phyloP scores from a whole-genome alignment of 2,888 invertebrate genomes.

The Elmis aenea region DNA sequence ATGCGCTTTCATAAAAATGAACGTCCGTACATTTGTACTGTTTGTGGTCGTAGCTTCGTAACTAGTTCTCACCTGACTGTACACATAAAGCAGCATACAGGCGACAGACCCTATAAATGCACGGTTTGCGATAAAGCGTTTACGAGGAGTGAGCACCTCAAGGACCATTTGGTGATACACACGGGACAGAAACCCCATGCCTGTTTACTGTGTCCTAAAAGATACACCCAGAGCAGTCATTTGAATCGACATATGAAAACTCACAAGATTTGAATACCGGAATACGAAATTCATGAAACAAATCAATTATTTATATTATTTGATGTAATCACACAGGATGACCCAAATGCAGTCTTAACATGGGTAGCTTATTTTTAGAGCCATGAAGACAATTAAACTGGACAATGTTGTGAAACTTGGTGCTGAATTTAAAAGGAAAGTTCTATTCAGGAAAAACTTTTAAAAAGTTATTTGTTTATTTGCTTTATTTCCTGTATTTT shows the following conservation, averaged over 20 bases:
- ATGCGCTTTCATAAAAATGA: conserved; percentile 36
- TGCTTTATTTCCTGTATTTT: no score
- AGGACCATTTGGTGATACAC: conserved; percentile 53
- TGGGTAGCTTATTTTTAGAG: neutral
- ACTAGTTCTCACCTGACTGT: conserved; percentile 36
- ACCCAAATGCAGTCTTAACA: no score
- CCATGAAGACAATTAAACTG: conserved; percentile 9
- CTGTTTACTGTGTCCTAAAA: conserved; percentile 48
- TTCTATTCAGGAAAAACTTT: no score
- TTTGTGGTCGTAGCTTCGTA: conserved; percentile 34
- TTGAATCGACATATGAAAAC: conserved; percentile 36
- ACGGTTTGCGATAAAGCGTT: conserved; percentile 52
- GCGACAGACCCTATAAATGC: conserved; percentile 41
- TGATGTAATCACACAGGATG: no score
- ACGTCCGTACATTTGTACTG: conserved; percentile 31
- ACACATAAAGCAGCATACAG: conserved; percentile 36
- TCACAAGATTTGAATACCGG: no score
- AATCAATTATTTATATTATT: neutral
- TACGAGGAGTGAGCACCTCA: conserved; percentile 50
- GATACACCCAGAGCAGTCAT: conserved; percentile 38
- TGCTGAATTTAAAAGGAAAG: no score
- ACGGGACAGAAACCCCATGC: conserved; percentile 56
- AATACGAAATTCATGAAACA: conserved; percentile 3
- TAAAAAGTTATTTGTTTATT: no score
- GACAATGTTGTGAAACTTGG: no score